Evolutionary conservation across 2,113 vertebrate genomes (phyloP), one percentile per base, ranked within the genome.

Genomic region (Myrmecophaga tridactyla): DNA sequence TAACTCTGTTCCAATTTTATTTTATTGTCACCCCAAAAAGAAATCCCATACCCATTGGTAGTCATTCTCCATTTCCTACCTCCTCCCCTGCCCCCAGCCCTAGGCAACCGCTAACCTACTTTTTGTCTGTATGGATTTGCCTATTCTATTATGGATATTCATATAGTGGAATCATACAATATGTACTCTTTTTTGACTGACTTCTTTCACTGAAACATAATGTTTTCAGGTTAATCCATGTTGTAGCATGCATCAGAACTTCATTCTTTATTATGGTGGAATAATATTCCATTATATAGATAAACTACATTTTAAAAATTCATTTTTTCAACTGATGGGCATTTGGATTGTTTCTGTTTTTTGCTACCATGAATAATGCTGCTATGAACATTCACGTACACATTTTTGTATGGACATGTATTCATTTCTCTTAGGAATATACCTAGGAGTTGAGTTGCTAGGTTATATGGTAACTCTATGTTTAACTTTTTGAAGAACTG

Each of bases 401-500:
- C 27, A 20, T 76, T 89, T 91, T 86, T 86, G 25, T 31, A 90
- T 48, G 25, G 17, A 77, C 53, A 63, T 65, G 25, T 92, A 94
- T 94, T 89, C 25, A 76, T 72, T 97, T 73, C 65, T 93, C 36
- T 76, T 70, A 65, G 36, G 7, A 89, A 56, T 81, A 21, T 67
- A 69, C 41, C 34, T 86, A 62, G 48, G 51, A 65, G 39, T 81
- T 27, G 39, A 89, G 83, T 81, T 46, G 39, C n/a, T 73, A 36
- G 29, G 29, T 84, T 53, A 65, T 67, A 63, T 46, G 7, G 92
- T 92, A 85, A 82, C 27, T 70, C 39, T 63, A 13, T 67, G 6
- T 82, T 88, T 91, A 70, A 90, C 82, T 75, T n/a, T n/a, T n/a
- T n/a, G n/a, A n/a, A 39, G 69, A 80, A 63, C 9, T 76, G 76